Evolutionary conservation across 2,888 invertebrate species (phyloP), one percentile per base, ranked within the genome.

Genomic region (Trichacis sp.): DNA sequence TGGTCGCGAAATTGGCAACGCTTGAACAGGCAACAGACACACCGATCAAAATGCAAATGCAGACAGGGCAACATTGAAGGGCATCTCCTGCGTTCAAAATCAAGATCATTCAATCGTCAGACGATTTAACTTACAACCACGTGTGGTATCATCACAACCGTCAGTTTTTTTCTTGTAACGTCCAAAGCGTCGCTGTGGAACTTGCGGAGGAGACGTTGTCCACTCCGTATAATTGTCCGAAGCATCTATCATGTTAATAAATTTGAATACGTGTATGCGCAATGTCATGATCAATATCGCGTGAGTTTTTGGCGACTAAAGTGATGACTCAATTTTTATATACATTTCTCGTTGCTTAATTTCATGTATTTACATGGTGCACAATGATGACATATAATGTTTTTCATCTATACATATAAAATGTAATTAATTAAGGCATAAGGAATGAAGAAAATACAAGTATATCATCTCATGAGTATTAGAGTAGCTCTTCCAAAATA

Each of bases 91-190:
- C 77, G 80, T 82, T 80, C 79, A 73, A 70, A 73, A 72, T 66
- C 71, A 74, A 64, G 53, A 54, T 54, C 48, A 59, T 56, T 65
- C 55, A 62, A 64, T 63, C 64, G 51, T 70, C 74, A 72, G 71
- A 68, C 68, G 71, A 67, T 73, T 74, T 77, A 75, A 83, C 84
- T 84, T 84, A 84, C 84, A 77, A 78, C 83, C 82, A 78, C 80
- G 78, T 74, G 77, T 71, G 80, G 72, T 83, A 74, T 84, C 84
- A 77, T 84, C 84, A 81, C 83, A 83, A 82, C 84, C 82, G 68
- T 83, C 83, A 79, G 82, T 83, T 76, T 83, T 83, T 84, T 84
- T 84, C 84, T 79, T 84, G 83, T 83, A 84, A 75, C 81, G 82
- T 73, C 82, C 80, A 69, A 61, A 77, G 75, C 78, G 82, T 73